These are phyloP conservation scores for Seira ritae DNA, from an alignment of 2,888 invertebrate genomes.

Conservation along the genomic window DNA sequence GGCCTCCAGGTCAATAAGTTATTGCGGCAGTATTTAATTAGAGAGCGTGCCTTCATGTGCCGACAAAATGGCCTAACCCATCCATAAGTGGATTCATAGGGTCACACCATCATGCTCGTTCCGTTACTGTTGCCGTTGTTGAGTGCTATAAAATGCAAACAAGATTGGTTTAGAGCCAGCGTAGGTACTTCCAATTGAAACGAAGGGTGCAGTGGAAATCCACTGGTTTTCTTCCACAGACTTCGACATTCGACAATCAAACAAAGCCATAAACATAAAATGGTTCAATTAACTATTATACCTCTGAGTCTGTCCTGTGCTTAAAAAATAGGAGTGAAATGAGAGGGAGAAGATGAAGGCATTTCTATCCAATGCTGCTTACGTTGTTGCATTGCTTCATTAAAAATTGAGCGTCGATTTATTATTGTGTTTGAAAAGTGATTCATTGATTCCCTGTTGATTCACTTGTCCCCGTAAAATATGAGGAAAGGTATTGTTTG, in stretches of 20 bases:
- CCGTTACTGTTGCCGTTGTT: not conserved
- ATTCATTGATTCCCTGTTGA: constrained; percentile 17
- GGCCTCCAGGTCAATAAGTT: constrained; percentile 1
- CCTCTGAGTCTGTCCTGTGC: too few species aligned
- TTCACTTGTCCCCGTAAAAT: constrained; percentile 19
- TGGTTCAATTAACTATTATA: too few species aligned
- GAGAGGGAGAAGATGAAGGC: too few species aligned
- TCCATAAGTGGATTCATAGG: not conserved
- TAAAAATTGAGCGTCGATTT: constrained; percentile 2
- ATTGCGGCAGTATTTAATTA: constrained; percentile 2
- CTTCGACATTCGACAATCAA: not conserved
- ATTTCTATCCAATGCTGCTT: too few species aligned
- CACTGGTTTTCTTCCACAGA: constrained; percentile 12
- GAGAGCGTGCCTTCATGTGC: not conserved
- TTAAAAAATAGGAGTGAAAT: too few species aligned
- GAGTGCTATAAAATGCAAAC: not conserved
- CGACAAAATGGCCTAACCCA: too few species aligned
- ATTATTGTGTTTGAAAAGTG: not conserved
- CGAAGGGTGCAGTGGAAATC: not conserved
- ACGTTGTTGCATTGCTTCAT: too few species aligned
- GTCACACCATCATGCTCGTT: not conserved
- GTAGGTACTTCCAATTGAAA: not conserved
- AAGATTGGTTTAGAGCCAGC: not conserved
- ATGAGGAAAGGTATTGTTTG: constrained; percentile 19
- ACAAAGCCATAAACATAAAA: not conserved